A percentile compares a stretch with the other conserved stretches of the same genome.
Conservation (phyloP, 2,888 invertebrate genomes). For the Lasius fuliginosus region DNA sequence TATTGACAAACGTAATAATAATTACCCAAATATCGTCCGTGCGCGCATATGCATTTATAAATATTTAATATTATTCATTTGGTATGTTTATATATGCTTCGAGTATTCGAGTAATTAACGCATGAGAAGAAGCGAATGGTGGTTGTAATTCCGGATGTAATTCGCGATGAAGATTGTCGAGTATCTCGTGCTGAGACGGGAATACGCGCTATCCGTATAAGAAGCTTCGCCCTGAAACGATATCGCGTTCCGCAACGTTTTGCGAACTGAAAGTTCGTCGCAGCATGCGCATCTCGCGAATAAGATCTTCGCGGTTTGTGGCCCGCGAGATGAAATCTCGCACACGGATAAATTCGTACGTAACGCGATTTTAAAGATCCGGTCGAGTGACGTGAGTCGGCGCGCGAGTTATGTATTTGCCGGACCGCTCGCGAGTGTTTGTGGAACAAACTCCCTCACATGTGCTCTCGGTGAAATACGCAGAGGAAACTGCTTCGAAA, state of each 20-base stretch:
- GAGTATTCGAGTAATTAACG: background rate
- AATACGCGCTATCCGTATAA: background rate
- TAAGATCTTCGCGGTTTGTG: conserved; percentile 9
- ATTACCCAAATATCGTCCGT: background rate
- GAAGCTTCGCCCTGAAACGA: background rate
- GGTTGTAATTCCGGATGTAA: background rate
- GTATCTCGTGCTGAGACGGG: background rate
- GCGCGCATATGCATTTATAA: background rate
- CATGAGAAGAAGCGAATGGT: background rate
- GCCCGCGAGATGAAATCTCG: conserved; percentile 10
- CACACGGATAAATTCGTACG: conserved; percentile 13
- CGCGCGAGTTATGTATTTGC: conserved; percentile 26
- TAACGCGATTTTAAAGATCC: conserved; percentile 13
- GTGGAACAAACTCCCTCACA: conserved; percentile 48
- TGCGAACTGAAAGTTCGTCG: conserved; percentile 8
- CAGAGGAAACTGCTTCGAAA: conserved; percentile 38
- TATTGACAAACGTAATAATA: background rate
- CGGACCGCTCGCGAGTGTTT: conserved; percentile 55
- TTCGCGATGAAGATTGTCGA: background rate
- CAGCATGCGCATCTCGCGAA: conserved; percentile 14
- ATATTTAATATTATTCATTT: background rate
- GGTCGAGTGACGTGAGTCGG: conserved; percentile 11
- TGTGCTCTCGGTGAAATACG: conserved; percentile 47
- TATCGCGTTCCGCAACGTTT: background rate
- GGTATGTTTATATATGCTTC: background rate